Base-by-base conservation (phyloP, 2,888 invertebrate species). In the Xylota sylvarum region DNA sequence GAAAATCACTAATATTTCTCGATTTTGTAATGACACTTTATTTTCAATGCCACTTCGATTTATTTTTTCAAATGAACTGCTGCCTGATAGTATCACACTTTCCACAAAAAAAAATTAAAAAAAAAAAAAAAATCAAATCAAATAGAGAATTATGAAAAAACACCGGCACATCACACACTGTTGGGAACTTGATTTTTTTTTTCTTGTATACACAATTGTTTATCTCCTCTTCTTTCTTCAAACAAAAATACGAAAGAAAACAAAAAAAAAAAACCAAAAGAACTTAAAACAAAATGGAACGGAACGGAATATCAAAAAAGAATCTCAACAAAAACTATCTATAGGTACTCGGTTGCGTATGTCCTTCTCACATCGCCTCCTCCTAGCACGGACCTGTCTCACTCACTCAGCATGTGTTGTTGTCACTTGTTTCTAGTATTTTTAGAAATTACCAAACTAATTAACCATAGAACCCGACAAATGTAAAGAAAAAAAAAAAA, bases 361-460 rank as follows among this genome's bases (percentile, higher is more conserved):
- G 78, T 70, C 83, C 83, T 82, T 73, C 52, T 77, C 80, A 32
- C 58, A 48, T 23, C 23, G 23, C 1, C 23, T 23, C 23, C 2
- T 23, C 23, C 23, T 3, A n/a, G 2, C 7, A 3, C 7, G 37
- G 58, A 62, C 37, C 60, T 23, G 19, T 73, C 72, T 73, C 65
- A 60, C 72, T 78, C 48, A 43, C 80, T 43, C 62, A 14, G 19
- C 56, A 73, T 77, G 50, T 79, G 55, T 58, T 65, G 46, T 64
- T 81, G 76, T 77, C 81, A 82, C 73, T 73, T 72, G 40, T 56
- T 55, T 32, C 58, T 72, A 10, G 14, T 80, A 87, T 84, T 87
- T 87, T 84, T 84, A 87, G 79, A 77, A 77, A 85, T 84, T 85
- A 87, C 84, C 70, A 69, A 87, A 78, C 48, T 74, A 87, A 80